Evolutionary conservation across 2,797 vertebrate genomes (phyloP).

Genomic region (Pempheris klunzingeri): DNA sequence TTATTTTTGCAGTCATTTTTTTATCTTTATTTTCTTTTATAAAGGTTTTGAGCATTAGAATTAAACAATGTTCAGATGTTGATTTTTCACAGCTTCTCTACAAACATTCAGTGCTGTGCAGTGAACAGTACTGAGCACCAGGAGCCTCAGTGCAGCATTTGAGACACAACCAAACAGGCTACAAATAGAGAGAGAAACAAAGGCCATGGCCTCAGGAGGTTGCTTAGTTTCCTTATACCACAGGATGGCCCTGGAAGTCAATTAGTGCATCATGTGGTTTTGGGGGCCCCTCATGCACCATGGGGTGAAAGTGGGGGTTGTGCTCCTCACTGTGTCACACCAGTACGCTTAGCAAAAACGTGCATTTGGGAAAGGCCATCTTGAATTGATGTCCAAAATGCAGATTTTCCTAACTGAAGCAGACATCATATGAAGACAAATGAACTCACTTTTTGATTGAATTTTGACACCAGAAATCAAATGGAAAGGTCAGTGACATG

Average conservation of each 20-base stretch:
- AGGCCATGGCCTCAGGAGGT: background rate
- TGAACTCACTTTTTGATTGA: too few relatives aligned
- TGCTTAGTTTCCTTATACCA: conserved; percentile 1
- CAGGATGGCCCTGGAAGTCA: conserved; percentile 25
- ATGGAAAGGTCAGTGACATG: too few relatives aligned
- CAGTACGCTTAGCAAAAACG: conserved; percentile 24
- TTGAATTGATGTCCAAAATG: too few relatives aligned
- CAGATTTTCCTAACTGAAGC: too few relatives aligned
- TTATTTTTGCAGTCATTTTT: too few relatives aligned
- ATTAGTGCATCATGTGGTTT: conserved; percentile 42
- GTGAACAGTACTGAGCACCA: too few relatives aligned
- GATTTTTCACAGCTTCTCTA: background rate
- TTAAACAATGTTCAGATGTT: background rate
- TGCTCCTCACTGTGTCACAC: background rate
- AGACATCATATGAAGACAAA: too few relatives aligned
- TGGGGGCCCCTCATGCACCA: conserved; percentile 2
- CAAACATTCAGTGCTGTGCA: background rate
- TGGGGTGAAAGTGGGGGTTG: background rate
- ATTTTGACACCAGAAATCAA: too few relatives aligned
- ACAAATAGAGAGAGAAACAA: background rate
- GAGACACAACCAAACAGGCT: background rate
- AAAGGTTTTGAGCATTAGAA: background rate
- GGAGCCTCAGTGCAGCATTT: background rate
- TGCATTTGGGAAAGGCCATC: too few relatives aligned
- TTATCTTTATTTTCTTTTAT: too few relatives aligned